Conservation (phyloP, 2,797 vertebrate genomes). For the Dipus sagitta region DNA sequence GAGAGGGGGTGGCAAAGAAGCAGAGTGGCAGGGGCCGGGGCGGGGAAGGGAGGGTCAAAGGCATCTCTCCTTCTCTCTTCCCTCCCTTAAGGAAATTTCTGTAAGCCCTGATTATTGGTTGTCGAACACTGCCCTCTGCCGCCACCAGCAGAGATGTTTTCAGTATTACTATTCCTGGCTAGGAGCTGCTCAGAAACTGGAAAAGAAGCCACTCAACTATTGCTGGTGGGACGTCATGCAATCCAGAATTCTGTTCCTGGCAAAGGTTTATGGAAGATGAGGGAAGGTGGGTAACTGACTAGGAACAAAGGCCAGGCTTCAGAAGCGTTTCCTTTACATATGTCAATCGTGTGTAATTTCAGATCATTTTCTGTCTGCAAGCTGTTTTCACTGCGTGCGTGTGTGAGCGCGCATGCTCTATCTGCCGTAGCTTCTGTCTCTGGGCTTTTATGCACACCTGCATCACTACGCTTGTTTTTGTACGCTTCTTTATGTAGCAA, state of each 20-base stretch:
- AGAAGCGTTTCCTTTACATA: not conserved
- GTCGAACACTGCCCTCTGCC: constrained; percentile 71
- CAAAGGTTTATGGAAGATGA: not conserved
- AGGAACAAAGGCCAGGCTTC: not conserved
- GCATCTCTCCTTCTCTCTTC: fast-evolving
- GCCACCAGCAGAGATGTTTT: not conserved
- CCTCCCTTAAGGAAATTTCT: not conserved
- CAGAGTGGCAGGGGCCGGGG: too few species aligned
- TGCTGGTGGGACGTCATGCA: not conserved
- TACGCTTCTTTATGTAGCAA: not conserved
- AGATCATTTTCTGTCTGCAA: not conserved
- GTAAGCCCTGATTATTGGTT: not conserved
- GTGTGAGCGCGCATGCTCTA: not conserved
- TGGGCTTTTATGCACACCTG: not conserved
- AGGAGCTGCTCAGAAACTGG: not conserved
- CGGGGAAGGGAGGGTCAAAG: not conserved
- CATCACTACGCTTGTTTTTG: not conserved
- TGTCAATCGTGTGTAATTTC: not conserved
- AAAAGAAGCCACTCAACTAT: not conserved
- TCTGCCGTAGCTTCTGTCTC: not conserved
- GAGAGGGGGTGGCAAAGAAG: not conserved
- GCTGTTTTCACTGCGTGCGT: not conserved
- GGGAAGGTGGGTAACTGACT: not conserved
- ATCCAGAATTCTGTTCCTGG: not conserved
- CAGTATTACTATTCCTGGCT: not conserved